Evolutionary conservation across 2,113 vertebrate genomes (phyloP).

Genomic region (Chlorodrepanis virens): DNA sequence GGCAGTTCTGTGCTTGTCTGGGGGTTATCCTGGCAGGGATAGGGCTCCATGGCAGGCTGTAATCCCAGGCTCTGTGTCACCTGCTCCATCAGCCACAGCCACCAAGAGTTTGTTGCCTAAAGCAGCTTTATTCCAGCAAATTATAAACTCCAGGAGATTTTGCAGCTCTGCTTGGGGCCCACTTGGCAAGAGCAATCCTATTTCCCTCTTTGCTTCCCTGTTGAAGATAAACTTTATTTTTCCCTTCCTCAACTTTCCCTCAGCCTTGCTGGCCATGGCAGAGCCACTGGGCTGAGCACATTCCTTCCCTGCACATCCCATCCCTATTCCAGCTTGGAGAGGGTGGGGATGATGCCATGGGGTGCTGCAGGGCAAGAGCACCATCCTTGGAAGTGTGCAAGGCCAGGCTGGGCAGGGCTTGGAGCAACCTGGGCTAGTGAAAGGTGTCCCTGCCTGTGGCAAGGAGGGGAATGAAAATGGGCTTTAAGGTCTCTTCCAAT

Average conservation of each 20-base stretch:
- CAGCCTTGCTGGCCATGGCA: accelerated
- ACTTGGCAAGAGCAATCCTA: background rate
- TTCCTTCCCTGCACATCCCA: background rate
- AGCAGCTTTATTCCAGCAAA: background rate
- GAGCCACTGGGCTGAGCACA: background rate
- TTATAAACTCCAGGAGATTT: background rate
- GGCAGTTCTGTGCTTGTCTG: background rate
- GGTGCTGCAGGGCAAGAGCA: background rate
- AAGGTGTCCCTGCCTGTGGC: background rate
- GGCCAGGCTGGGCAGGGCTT: accelerated
- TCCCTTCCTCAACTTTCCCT: background rate
- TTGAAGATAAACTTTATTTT: background rate
- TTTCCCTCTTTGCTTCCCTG: background rate
- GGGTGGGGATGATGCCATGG: background rate
- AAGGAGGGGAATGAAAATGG: background rate
- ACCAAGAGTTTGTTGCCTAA: background rate
- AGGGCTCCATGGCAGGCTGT: background rate
- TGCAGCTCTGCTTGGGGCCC: background rate
- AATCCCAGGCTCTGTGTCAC: background rate
- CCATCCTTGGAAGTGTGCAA: background rate
- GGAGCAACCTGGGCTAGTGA: background rate
- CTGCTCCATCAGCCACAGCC: background rate
- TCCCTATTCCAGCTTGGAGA: background rate
- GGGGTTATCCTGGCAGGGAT: background rate
- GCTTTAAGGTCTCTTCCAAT: background rate